These are phyloP conservation scores for Morpho achilles DNA, from an alignment of 2,888 invertebrate species.

Conservation along the genomic window DNA sequence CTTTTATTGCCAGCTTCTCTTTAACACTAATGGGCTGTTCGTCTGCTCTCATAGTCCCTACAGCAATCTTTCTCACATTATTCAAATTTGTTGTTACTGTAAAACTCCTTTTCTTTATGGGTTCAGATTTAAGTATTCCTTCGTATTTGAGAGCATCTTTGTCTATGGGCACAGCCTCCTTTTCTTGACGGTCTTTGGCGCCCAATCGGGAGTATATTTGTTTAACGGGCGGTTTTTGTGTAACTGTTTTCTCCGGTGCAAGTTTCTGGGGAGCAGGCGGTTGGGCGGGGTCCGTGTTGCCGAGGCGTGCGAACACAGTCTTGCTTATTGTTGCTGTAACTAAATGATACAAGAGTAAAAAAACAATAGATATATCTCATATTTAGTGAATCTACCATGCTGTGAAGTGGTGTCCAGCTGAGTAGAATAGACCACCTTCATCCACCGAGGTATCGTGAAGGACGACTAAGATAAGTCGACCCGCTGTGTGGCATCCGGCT, in stretches of 20 bases:
- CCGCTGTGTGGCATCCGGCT: too few relatives aligned
- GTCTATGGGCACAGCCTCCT: constrained; percentile 44
- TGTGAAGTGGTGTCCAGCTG: too few relatives aligned
- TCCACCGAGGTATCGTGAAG: too few relatives aligned
- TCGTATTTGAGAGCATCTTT: constrained; percentile 69
- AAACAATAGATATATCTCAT: too few relatives aligned
- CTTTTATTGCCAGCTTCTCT: constrained; percentile 64
- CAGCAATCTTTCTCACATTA: constrained; percentile 53
- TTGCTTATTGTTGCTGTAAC: constrained; percentile 34
- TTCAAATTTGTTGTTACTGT: constrained; percentile 55
- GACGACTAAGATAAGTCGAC: too few relatives aligned
- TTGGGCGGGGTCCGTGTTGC: constrained; percentile 44
- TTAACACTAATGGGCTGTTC: constrained; percentile 62
- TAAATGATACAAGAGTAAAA: too few relatives aligned
- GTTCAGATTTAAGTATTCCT: constrained; percentile 58
- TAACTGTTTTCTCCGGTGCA: constrained; percentile 7
- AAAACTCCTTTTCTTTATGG: constrained; percentile 45
- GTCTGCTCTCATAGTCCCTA: constrained; percentile 69
- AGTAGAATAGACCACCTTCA: too few relatives aligned
- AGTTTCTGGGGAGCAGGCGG: constrained; percentile 23
- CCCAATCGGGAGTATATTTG: constrained; percentile 64
- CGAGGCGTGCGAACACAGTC: constrained; percentile 68
- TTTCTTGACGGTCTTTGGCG: constrained; percentile 37
- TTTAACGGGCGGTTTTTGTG: constrained; percentile 43
- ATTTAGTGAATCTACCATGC: too few relatives aligned